Conservation (phyloP, 2,113 vertebrate species). For the Potamarius usumacintae region DNA sequence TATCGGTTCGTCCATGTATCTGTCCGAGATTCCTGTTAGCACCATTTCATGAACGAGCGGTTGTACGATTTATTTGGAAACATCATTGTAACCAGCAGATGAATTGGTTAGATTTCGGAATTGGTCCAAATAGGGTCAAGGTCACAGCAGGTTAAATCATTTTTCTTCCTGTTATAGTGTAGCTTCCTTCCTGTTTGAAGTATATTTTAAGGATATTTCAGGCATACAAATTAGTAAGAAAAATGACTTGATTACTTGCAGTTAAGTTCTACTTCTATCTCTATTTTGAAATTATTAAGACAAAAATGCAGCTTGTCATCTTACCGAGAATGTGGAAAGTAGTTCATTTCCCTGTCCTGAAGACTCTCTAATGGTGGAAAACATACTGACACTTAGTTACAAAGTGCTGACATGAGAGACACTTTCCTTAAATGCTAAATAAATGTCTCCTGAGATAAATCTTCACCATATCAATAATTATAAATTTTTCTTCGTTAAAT, state of each 20-base stretch:
- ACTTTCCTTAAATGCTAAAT: not conserved
- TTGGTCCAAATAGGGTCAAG: not conserved
- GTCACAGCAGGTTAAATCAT: not conserved
- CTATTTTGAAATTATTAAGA: not conserved
- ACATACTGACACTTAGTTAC: not conserved
- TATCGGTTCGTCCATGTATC: not conserved
- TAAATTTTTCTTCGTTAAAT: not conserved
- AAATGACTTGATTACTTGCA: not conserved
- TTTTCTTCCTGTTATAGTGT: not conserved
- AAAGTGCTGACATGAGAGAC: not conserved
- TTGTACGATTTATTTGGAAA: not conserved
- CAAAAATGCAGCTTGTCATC: not conserved
- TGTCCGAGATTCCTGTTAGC: not conserved
- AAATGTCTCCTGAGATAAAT: not conserved
- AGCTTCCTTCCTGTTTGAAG: not conserved
- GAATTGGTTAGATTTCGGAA: not conserved
- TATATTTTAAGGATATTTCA: not conserved
- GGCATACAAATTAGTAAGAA: not conserved
- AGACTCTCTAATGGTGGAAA: not conserved
- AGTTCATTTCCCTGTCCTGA: not conserved
- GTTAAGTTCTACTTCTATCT: not conserved
- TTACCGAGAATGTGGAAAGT: not conserved
- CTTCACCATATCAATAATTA: not conserved
- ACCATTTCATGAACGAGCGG: not conserved
- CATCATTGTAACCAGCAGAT: not conserved